These are phyloP conservation scores for Macrotis lagotis DNA, from an alignment of 2,113 vertebrate genomes.

Conservation along the genomic window DNA sequence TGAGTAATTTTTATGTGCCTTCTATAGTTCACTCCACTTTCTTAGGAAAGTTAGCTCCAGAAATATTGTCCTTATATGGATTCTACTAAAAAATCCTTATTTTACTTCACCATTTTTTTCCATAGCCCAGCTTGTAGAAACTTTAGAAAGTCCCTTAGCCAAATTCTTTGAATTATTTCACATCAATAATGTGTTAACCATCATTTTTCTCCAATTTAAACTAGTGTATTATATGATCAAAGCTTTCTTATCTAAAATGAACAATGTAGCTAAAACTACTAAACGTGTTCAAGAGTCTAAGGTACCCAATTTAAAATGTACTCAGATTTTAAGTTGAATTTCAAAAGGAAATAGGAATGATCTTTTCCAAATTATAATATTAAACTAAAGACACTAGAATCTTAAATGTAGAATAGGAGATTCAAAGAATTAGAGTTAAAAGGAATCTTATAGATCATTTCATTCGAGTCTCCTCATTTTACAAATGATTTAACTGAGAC, in stretches of 20 bases:
- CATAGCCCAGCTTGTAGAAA: conserved; percentile 41
- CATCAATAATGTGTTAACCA: conserved; percentile 32
- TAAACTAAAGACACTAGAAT: background rate
- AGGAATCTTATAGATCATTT: background rate
- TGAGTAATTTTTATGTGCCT: conserved; percentile 20
- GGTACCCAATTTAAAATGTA: conserved; percentile 33
- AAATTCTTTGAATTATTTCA: conserved; percentile 53
- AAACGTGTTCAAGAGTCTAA: conserved; percentile 19
- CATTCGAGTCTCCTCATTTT: background rate
- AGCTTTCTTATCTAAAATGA: conserved; percentile 21
- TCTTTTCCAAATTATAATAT: conserved; percentile 16
- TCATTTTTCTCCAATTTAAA: conserved; percentile 47
- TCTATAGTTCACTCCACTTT: conserved; percentile 43
- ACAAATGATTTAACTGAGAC: background rate
- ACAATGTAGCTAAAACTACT: conserved; percentile 36
- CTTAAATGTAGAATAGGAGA: background rate
- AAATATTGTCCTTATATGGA: conserved; percentile 46
- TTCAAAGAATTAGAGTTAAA: background rate
- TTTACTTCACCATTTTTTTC: conserved; percentile 42
- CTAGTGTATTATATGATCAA: background rate
- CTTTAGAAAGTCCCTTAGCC: conserved; percentile 28
- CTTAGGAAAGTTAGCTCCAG: conserved; percentile 31
- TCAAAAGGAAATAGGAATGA: background rate
- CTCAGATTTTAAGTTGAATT: conserved; percentile 43
- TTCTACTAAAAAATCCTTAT: conserved; percentile 40